Evolutionary conservation across 2,113 vertebrate genomes (phyloP).

Genomic region (Eulemur macaco): DNA sequence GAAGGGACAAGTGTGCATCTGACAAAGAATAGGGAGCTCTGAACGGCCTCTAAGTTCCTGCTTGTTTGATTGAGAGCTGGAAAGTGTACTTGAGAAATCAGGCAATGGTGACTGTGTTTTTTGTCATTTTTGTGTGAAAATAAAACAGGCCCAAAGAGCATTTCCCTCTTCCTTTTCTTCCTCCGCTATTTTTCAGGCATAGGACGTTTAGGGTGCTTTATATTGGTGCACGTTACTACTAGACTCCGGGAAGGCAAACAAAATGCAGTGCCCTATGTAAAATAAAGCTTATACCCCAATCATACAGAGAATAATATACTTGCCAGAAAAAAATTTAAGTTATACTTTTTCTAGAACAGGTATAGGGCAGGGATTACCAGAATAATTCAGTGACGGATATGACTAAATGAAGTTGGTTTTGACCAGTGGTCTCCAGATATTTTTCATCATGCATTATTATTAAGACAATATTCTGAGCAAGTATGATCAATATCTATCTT

Average conservation of each 20-base stretch:
- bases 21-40: conserved; percentile 49
- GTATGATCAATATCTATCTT: background rate
- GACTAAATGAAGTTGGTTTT: background rate
- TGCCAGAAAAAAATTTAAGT: background rate
- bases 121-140: conserved; percentile 57
- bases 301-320: background rate
- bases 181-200: background rate
- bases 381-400: background rate
- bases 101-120: conserved; percentile 21
- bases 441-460: background rate
- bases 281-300: background rate
- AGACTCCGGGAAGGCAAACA: background rate
- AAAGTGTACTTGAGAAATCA: conserved; percentile 74
- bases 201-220: background rate
- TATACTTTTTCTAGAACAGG: background rate
- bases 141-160: conserved; percentile 16
- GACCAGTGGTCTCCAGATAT: background rate
- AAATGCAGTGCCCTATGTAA: background rate
- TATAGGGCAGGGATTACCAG: background rate
- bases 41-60: conserved; percentile 62
- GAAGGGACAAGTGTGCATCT: conserved; percentile 65
- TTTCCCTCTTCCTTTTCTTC: background rate
- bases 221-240: background rate
- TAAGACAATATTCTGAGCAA: background rate
- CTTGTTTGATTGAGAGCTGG: conserved; percentile 70